Evolutionary conservation across 2,888 invertebrate species (phyloP), one percentile per base, ranked within the genome.

Genomic region (Pollenia amentaria): DNA sequence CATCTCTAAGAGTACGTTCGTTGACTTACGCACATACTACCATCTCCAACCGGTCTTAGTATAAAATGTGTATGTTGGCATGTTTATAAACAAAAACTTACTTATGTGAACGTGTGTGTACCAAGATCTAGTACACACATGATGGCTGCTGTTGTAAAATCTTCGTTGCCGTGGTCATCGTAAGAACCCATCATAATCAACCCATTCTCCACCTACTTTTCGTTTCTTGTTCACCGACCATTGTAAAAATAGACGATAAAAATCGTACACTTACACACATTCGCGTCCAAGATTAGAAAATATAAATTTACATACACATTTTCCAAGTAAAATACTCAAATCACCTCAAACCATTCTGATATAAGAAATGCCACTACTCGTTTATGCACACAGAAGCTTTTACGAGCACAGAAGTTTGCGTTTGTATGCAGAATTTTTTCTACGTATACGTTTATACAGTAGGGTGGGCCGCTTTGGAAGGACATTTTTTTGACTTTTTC

Each of bases 71-170:
- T 69, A 53, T 69, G 67, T 14, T 16, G 3, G n/a, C 29, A 62
- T 67, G 51, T 60, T 12, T 62, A 51, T 75, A 48, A 9, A 8
- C 3, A 51, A 3, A 29, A 29, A 29, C 29, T 29, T 29, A 29
- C 29, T 29, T 29, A 64, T 51, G 3, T 44, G 14, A 53, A 12
- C 9, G 9, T 55, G 29, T 72, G 60, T 70, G 53, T 53, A 76
- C 72, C 77, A 76, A 80, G 83, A 84, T 80, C 84, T 84, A 84
- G 83, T 72, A 84, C 84, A 87, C 80, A 84, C 42, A 83, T 84
- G 84, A 53, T 79, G 60, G 72, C 76, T 84, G 79, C 75, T 83
- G 64, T 60, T 86, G 57, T 70, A 80, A 80, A 84, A 67, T 80
- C 62, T 87, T 84, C 21, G 80, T 79, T 80, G 79, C 67, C 70